These are phyloP conservation scores for Scrobipalpa costella DNA, from an alignment of 2,888 invertebrate species.

Conservation along the genomic window DNA sequence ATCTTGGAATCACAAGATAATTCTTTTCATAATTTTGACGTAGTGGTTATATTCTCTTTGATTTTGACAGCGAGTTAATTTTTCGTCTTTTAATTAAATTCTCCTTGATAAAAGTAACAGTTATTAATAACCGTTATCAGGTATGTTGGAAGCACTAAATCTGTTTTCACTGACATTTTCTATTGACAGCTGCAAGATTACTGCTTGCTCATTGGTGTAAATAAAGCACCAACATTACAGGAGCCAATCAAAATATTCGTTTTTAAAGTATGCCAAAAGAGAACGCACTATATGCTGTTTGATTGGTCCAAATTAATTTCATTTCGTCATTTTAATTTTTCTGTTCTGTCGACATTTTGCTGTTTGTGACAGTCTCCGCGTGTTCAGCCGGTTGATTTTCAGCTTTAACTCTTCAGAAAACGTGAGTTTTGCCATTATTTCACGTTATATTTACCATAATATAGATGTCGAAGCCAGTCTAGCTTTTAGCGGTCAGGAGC, in stretches of 20 bases:
- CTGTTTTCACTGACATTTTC: not conserved
- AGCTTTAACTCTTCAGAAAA: constrained; percentile 40
- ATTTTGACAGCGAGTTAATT: not conserved
- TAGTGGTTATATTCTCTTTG: no score
- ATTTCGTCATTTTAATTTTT: constrained; percentile 22
- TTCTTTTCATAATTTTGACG: no score
- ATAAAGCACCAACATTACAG: not conserved
- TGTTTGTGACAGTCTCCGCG: constrained; percentile 48
- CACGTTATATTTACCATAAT: constrained; percentile 1
- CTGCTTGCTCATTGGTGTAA: not conserved
- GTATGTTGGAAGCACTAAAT: not conserved
- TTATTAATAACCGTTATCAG: constrained; percentile 4
- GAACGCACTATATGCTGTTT: not conserved
- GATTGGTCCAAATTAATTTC: constrained; percentile 12
- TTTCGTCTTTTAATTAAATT: not conserved
- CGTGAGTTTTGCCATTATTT: constrained; percentile 47
- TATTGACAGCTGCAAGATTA: not conserved
- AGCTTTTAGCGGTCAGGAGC: not conserved
- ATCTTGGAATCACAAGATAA: no score
- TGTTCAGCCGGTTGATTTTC: constrained; percentile 55
- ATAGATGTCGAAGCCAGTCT: not conserved
- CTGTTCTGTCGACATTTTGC: constrained; percentile 31
- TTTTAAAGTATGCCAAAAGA: not conserved
- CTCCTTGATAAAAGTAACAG: not conserved
- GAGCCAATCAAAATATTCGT: not conserved